Conservation (phyloP, 2,888 invertebrate species). For the Malthinus seriepunctatus region DNA sequence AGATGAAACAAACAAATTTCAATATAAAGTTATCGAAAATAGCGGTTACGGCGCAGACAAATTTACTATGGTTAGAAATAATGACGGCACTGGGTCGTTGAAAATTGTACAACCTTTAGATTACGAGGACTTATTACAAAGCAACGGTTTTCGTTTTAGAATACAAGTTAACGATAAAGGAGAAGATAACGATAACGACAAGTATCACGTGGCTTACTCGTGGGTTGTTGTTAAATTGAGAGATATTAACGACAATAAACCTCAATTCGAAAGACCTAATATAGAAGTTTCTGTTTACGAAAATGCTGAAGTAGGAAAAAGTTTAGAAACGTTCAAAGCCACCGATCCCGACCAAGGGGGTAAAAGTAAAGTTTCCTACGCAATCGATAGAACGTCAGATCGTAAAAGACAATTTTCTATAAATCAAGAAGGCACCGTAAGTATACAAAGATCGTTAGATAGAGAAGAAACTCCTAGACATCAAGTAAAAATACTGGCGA, state of each 20-base stretch:
- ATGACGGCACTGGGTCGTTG: constrained; percentile 92
- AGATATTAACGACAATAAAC: constrained; percentile 97
- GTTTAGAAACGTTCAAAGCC: constrained; percentile 91
- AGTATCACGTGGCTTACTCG: constrained; percentile 94
- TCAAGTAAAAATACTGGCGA: constrained; percentile 94
- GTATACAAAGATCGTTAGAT: constrained; percentile 89
- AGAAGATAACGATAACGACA: constrained; percentile 94
- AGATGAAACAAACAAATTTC: constrained; percentile 95
- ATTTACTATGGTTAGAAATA: constrained; percentile 95
- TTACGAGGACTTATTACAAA: constrained; percentile 92
- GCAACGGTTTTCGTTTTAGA: constrained; percentile 92
- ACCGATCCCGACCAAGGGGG: constrained; percentile 96
- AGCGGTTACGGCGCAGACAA: constrained; percentile 95
- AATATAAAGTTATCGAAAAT: constrained; percentile 88
- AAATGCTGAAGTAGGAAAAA: constrained; percentile 88
- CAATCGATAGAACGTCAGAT: constrained; percentile 90
- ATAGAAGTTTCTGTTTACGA: constrained; percentile 91
- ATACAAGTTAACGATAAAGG: constrained; percentile 95
- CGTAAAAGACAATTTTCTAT: constrained; percentile 92
- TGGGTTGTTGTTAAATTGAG: constrained; percentile 92
- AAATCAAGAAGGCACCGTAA: constrained; percentile 92
- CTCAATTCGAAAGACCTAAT: constrained; percentile 90
- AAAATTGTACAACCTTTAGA: constrained; percentile 95
- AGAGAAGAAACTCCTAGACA: constrained; percentile 94
- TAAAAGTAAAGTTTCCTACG: constrained; percentile 88